Conservation (phyloP, 2,888 invertebrate genomes). For the Argyresthia goedartella region DNA sequence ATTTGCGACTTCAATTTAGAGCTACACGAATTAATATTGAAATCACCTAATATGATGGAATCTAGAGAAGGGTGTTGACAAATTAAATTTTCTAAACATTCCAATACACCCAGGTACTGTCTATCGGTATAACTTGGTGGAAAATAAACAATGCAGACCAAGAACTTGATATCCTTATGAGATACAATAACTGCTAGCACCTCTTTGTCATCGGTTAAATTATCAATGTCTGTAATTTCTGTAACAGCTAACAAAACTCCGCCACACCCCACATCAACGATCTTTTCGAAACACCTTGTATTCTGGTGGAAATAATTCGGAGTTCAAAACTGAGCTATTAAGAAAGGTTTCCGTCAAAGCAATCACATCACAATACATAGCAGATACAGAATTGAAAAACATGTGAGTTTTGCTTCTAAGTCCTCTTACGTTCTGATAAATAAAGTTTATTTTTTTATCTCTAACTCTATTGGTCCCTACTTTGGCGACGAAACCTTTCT, state of each 20-base stretch:
- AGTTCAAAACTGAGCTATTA: not conserved
- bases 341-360: slow-evolving; percentile 1
- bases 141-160: not conserved
- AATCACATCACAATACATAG: not conserved
- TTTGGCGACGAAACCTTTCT: slow-evolving; percentile 6
- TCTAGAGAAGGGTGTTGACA: not conserved
- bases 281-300: slow-evolving; percentile 3
- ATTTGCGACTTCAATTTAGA: not conserved
- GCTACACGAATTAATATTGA: slow-evolving; percentile 1
- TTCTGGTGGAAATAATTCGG: not conserved
- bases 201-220: not conserved
- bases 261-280: slow-evolving; percentile 4
- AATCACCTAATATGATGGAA: not conserved
- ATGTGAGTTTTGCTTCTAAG: not conserved
- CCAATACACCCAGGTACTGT: not conserved
- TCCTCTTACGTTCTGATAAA: not conserved
- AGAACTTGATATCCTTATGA: not conserved
- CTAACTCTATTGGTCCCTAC: not conserved
- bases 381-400: not conserved
- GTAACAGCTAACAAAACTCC: not conserved
- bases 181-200: not conserved
- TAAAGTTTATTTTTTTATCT: not conserved
- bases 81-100: slow-evolving; percentile 1
- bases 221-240: not conserved
- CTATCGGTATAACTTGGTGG: not conserved